These are phyloP conservation scores for Parochlus steinenii DNA, from an alignment of 2,888 invertebrate species.

Conservation along the genomic window DNA sequence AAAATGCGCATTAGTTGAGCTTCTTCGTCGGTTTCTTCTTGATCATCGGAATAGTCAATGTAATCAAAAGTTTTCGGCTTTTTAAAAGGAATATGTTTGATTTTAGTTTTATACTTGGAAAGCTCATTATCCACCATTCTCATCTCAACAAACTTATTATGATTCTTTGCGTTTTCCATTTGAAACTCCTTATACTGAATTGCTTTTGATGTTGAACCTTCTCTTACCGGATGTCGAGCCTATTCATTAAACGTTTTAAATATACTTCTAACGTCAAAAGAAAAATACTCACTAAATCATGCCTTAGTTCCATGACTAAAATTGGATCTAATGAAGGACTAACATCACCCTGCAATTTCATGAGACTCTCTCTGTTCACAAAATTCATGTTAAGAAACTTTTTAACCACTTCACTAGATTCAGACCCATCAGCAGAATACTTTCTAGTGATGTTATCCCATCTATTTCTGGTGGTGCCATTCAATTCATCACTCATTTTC, in stretches of 20 bases:
- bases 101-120: slow-evolving; percentile 22
- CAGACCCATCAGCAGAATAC: slow-evolving; percentile 18
- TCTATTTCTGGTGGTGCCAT: slow-evolving; percentile 17
- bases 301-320: slow-evolving; percentile 29
- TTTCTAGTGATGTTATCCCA: slow-evolving; percentile 30
- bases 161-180: slow-evolving; percentile 22
- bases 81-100: no score
- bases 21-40: slow-evolving; percentile 7
- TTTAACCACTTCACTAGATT: slow-evolving; percentile 24
- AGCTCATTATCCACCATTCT: slow-evolving; percentile 22
- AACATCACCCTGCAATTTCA: slow-evolving; percentile 21
- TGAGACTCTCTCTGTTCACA: slow-evolving; percentile 21
- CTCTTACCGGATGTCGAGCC: slow-evolving; percentile 2
- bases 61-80: background rate
- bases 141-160: slow-evolving; percentile 23
- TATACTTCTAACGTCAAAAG: background rate
- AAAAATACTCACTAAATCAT: slow-evolving; percentile 23
- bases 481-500: background rate
- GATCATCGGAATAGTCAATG: background rate
- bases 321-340: slow-evolving; percentile 21
- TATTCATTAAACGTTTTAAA: background rate
- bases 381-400: slow-evolving; percentile 27
- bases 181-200: slow-evolving; percentile 15
- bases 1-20: background rate
- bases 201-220: background rate